Evolutionary conservation across 2,888 invertebrate genomes (phyloP).

Genomic region (Coleophora deauratella): DNA sequence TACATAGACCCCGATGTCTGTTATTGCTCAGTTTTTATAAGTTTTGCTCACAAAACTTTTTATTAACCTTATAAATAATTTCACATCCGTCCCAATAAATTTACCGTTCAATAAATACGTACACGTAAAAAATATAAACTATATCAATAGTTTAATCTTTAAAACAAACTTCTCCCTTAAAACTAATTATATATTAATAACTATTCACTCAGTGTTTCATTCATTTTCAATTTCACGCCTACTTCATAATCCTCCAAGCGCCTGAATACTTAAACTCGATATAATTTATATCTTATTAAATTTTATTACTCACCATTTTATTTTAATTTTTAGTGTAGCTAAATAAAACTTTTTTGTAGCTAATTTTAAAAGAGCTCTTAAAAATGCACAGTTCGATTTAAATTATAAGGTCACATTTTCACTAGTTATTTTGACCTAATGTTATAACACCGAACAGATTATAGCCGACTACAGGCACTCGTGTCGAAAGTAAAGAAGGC

Average conservation of each 20-base stretch:
- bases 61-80: conserved; percentile 65
- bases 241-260: conserved; percentile 73
- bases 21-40: conserved; percentile 73
- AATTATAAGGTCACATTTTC: conserved; percentile 41
- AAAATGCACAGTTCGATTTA: conserved; percentile 25
- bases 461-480: conserved; percentile 59
- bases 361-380: conserved; percentile 42
- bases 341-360: conserved; percentile 55
- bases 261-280: conserved; percentile 62
- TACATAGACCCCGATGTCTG: conserved; percentile 68
- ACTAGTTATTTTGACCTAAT: conserved; percentile 25
- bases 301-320: conserved; percentile 46
- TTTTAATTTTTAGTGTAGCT: conserved; percentile 48
- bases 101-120: conserved; percentile 75
- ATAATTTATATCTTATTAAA: conserved; percentile 57
- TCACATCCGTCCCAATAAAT: conserved; percentile 72
- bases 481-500: conserved; percentile 61
- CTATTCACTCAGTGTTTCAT: conserved; percentile 69
- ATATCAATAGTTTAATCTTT: conserved; percentile 75
- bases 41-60: conserved; percentile 69
- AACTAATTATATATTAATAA: conserved; percentile 73
- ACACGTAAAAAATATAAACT: conserved; percentile 75
- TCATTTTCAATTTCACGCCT: conserved; percentile 71
- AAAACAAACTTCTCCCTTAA: conserved; percentile 69
- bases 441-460: conserved; percentile 7